Percentiles rank a stretch among this genome's conserved stretches.
phyloP scores from a whole-genome alignment of 1,140 invertebrate species.

The Panonychus citri region DNA sequence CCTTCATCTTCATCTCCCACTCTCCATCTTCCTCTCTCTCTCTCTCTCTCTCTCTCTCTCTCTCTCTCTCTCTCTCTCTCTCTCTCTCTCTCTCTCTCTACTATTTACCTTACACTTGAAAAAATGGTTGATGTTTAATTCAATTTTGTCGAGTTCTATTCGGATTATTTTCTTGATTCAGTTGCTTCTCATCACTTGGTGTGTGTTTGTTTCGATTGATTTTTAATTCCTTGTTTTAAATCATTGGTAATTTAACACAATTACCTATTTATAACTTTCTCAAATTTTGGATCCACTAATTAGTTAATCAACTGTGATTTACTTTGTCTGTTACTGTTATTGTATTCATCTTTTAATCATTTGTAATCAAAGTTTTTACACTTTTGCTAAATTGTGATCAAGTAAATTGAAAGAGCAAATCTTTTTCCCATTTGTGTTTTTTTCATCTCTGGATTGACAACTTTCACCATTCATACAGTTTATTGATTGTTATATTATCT shows the following conservation, averaged over 20 bases:
- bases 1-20: too few species aligned
- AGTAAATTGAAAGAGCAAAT: too few species aligned
- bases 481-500: background rate
- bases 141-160: background rate
- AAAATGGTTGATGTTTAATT: background rate
- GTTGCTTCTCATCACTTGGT: background rate
- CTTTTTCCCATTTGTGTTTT: too few species aligned
- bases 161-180: background rate
- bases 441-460: too few species aligned
- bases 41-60: background rate
- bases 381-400: too few species aligned
- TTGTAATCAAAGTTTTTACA: too few species aligned
- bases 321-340: too few species aligned
- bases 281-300: too few species aligned
- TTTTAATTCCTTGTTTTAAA: background rate
- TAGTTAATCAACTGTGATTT: too few species aligned
- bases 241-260: background rate
- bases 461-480: background rate
- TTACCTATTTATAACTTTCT: too few species aligned
- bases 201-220: background rate
- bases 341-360: too few species aligned
- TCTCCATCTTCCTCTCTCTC: background rate
- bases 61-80: background rate
- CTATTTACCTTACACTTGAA: background rate
- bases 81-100: background rate